These are phyloP conservation scores for Brachypteracias leptosomus DNA, from an alignment of 2,113 vertebrate genomes.

Conservation along the genomic window DNA sequence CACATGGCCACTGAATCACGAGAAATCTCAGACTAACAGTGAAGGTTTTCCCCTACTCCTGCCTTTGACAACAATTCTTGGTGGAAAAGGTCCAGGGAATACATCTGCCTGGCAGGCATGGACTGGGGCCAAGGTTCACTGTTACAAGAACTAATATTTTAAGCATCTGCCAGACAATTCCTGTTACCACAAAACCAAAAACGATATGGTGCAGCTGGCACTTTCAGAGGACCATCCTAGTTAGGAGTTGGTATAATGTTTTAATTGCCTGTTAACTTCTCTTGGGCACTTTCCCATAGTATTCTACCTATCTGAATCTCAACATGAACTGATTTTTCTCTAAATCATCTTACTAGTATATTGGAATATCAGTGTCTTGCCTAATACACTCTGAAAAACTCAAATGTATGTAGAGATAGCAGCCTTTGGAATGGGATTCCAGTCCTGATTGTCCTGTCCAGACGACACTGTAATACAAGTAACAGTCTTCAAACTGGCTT, in stretches of 20 bases:
- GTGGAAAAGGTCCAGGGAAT: neutral
- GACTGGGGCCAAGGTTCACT: neutral
- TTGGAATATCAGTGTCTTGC: neutral
- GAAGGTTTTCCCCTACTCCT: neutral
- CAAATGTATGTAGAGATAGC: neutral
- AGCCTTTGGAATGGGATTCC: neutral
- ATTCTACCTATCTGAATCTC: neutral
- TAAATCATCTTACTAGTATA: neutral
- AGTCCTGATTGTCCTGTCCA: neutral
- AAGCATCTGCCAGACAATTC: neutral
- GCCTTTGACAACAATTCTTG: neutral
- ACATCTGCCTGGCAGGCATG: neutral
- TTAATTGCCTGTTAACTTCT: neutral
- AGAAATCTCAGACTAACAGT: neutral
- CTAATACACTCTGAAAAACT: neutral
- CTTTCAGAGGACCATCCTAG: neutral
- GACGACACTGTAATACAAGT: neutral
- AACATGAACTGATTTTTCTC: neutral
- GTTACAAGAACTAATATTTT: neutral
- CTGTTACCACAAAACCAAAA: neutral
- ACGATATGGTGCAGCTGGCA: neutral
- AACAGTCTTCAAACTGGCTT: neutral
- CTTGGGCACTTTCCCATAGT: neutral
- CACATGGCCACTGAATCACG: neutral
- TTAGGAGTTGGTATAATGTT: neutral